Percentiles rank a stretch among this genome's conserved stretches.
Evolutionary conservation across 2,113 vertebrate genomes (phyloP).

Genomic region (Aix galericulata): DNA sequence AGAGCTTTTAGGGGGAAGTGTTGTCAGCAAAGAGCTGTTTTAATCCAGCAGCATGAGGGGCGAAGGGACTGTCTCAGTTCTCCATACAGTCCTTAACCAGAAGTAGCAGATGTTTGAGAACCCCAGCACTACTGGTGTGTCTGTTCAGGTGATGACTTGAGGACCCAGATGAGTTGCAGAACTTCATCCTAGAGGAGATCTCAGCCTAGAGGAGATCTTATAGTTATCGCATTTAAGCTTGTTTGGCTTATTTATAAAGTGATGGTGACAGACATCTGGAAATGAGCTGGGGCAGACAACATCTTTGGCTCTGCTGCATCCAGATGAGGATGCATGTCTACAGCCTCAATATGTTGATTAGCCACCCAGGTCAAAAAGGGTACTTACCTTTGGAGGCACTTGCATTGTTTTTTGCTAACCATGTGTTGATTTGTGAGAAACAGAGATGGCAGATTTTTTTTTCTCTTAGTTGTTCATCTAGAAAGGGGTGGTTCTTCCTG

Average conservation of each 20-base stretch:
- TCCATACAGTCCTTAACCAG: not conserved
- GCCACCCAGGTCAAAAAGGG: not conserved
- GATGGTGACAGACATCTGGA: not conserved
- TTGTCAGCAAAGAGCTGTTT: not conserved
- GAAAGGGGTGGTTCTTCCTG: not conserved
- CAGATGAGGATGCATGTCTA: not conserved
- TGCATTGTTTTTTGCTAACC: not conserved
- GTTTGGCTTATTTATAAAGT: not conserved
- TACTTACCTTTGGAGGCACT: not conserved
- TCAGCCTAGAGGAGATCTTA: not conserved
- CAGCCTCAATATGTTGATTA: not conserved
- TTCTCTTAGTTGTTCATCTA: not conserved
- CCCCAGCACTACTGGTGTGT: not conserved
- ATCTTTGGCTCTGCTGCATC: not conserved
- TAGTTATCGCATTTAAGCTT: not conserved
- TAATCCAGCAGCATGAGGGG: not conserved
- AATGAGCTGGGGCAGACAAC: not conserved
- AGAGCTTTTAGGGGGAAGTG: not conserved
- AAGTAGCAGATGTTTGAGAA: rapidly evolving
- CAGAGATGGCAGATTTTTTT: not conserved
- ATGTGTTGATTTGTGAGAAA: not conserved
- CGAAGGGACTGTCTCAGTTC: rapidly evolving
- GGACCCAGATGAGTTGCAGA: not conserved
- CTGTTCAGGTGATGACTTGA: not conserved
- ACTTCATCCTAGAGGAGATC: not conserved